phyloP scores from a whole-genome alignment of 2,797 vertebrate species.

The Etheostoma nigrum region DNA sequence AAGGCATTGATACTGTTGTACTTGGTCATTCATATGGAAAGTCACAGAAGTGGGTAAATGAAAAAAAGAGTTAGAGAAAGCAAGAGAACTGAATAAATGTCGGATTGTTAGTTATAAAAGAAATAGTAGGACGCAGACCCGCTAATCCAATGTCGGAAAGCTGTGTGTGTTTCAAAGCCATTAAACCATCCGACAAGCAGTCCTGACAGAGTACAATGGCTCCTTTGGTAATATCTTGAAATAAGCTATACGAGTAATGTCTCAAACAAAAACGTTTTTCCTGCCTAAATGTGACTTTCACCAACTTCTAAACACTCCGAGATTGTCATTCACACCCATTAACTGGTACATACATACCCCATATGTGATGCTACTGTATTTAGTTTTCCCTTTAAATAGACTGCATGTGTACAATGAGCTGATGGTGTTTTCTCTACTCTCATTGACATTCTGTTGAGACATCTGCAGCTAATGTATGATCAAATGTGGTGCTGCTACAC shows the following conservation, averaged over 20 bases:
- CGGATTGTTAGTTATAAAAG: neutral
- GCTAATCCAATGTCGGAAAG: neutral
- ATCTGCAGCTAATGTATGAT: constrained; percentile 39
- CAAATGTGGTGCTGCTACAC: constrained; percentile 24
- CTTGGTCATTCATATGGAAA: no score
- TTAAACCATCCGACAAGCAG: neutral
- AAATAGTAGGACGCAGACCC: neutral
- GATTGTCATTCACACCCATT: constrained; percentile 34
- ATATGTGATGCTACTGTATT: constrained; percentile 8
- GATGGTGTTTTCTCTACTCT: constrained; percentile 10
- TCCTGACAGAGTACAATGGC: neutral
- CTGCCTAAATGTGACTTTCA: neutral
- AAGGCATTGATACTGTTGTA: no score
- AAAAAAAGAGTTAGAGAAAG: no score
- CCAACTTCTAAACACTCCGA: neutral
- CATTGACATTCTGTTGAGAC: constrained; percentile 19
- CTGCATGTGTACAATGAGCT: constrained; percentile 6
- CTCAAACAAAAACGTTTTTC: neutral
- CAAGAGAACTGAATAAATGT: neutral
- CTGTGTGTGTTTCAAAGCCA: neutral
- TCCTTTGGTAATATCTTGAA: neutral
- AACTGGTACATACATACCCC: neutral
- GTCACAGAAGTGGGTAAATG: no score
- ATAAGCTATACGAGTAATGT: neutral
- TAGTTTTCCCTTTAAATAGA: constrained; percentile 30